These are phyloP conservation scores for Tethya wilhelma DNA, from an alignment of 37 sponge, comb jelly and placozoan species.

Conservation along the genomic window DNA sequence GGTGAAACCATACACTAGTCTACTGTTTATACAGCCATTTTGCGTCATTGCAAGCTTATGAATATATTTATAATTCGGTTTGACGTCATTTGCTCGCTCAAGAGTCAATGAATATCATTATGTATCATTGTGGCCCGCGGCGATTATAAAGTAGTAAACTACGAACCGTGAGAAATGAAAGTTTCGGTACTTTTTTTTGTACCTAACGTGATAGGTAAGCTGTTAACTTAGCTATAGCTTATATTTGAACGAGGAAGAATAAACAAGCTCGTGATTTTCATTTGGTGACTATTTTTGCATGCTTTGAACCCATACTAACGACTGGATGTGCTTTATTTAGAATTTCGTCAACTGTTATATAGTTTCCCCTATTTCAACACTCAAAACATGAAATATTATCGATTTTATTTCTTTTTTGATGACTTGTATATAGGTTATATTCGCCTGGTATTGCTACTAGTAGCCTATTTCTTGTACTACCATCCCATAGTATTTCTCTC, in stretches of 20 bases:
- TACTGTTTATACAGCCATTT: too few species aligned
- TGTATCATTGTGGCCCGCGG: neutral
- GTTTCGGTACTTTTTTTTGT: conserved; percentile 53
- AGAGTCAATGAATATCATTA: conserved; percentile 6
- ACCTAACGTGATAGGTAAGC: conserved; percentile 80
- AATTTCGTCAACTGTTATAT: neutral
- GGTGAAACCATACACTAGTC: too few species aligned
- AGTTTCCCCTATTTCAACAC: neutral
- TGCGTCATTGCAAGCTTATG: too few species aligned
- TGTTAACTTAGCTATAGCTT: neutral
- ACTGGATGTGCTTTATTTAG: conserved; percentile 31
- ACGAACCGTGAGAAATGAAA: conserved; percentile 11
- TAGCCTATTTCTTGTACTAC: conserved; percentile 58
- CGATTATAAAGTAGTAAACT: too few species aligned
- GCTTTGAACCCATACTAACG: neutral
- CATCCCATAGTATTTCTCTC: conserved; percentile 33
- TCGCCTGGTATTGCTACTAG: conserved; percentile 42
- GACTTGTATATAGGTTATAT: conserved; percentile 73
- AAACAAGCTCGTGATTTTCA: neutral
- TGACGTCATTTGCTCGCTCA: too few species aligned
- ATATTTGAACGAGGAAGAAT: neutral
- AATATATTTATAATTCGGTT: too few species aligned
- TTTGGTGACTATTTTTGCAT: neutral
- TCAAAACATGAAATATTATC: too few species aligned
- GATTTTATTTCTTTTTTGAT: too few species aligned